Conservation (phyloP, 2,888 invertebrate species). For the Sphaerophoria rueppellii region DNA sequence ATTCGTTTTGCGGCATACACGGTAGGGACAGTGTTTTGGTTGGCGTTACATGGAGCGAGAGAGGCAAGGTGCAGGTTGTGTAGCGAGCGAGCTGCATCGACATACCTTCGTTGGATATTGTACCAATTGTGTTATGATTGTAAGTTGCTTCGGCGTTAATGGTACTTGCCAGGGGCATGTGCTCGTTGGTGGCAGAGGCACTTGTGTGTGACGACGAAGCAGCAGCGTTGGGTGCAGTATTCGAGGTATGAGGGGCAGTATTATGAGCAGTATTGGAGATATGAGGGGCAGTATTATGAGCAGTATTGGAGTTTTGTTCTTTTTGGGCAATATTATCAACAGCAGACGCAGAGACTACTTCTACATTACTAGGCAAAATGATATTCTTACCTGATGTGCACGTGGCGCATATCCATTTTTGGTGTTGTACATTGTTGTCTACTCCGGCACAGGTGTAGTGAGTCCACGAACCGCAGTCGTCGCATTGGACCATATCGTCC, state of each 20-base stretch:
- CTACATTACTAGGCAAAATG: background rate
- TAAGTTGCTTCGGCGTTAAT: too few species aligned
- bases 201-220: background rate
- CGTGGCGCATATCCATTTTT: background rate
- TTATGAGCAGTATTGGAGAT: background rate
- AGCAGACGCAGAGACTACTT: constrained; percentile 10
- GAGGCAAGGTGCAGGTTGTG: too few species aligned
- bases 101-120: too few species aligned
- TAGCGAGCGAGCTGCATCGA: too few species aligned
- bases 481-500: constrained; percentile 9
- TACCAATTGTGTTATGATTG: too few species aligned
- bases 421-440: background rate
- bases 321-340: background rate
- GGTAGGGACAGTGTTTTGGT: too few species aligned
- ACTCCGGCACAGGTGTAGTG: background rate
- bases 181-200: background rate
- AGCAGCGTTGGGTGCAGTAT: too few species aligned
- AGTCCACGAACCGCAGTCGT: constrained; percentile 1
- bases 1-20: too few species aligned
- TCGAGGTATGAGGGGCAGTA: background rate
- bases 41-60: too few species aligned
- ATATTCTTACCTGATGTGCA: background rate
- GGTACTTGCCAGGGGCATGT: background rate
- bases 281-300: background rate
- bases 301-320: background rate